Conservation (phyloP, 2,888 invertebrate genomes). For the Hermaeophaga mercurialis region DNA sequence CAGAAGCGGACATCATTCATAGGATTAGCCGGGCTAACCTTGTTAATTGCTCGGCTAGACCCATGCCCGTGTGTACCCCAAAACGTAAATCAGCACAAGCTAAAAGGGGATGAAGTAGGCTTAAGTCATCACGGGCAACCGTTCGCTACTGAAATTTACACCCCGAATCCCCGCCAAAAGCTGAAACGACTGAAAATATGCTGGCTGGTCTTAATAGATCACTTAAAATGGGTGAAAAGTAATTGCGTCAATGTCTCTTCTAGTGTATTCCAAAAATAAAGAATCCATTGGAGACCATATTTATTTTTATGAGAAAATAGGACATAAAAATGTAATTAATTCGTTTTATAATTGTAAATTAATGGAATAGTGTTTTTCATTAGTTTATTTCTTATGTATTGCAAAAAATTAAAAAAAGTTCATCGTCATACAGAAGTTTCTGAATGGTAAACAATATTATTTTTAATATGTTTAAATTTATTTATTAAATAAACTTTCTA, state of each 20-base stretch:
- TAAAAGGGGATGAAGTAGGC: conserved; percentile 57
- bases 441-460: too few species aligned
- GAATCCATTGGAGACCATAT: too few species aligned
- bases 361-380: too few species aligned
- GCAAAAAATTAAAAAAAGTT: too few species aligned
- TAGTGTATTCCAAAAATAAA: neutral
- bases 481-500: too few species aligned
- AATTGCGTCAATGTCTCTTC: too few species aligned
- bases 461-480: too few species aligned
- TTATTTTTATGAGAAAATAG: too few species aligned
- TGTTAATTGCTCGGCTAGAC: conserved; percentile 60
- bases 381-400: too few species aligned
- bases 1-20: conserved; percentile 58
- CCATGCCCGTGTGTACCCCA: conserved; percentile 53
- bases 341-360: too few species aligned
- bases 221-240: conserved; percentile 30
- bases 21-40: conserved; percentile 61
- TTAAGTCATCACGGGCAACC: conserved; percentile 57
- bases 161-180: conserved; percentile 38
- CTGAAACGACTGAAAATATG: conserved; percentile 40
- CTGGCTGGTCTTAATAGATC: conserved; percentile 36
- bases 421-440: too few species aligned
- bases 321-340: too few species aligned
- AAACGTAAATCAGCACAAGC: conserved; percentile 59
- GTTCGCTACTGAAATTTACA: conserved; percentile 51